A percentile compares a stretch with the other conserved stretches of the same genome.
Evolutionary conservation across 2,113 vertebrate species (phyloP).

Genomic region (Ophthalmolycus amberensis): DNA sequence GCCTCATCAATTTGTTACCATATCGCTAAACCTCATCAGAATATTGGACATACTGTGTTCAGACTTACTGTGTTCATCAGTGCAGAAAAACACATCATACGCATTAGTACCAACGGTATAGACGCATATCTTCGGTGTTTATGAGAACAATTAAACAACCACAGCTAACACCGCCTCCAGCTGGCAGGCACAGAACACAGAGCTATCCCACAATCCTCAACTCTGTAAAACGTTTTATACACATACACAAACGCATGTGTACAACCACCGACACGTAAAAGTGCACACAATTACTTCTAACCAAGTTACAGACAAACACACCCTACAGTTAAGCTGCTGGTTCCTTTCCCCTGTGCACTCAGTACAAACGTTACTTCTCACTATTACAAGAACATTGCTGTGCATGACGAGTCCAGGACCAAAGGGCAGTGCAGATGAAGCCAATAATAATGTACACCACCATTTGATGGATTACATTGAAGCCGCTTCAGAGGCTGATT

Average conservation of each 20-base stretch:
- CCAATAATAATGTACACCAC: neutral
- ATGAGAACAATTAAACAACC: neutral
- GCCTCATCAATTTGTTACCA: neutral
- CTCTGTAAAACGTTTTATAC: conserved; percentile 11
- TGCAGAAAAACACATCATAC: neutral
- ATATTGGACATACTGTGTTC: neutral
- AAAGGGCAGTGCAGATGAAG: neutral
- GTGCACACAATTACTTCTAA: neutral
- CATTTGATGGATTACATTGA: neutral
- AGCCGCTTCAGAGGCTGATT: neutral
- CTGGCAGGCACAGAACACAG: neutral
- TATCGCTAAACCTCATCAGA: neutral
- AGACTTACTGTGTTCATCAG: neutral
- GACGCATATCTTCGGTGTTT: neutral
- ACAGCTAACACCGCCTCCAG: neutral
- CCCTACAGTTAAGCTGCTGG: neutral
- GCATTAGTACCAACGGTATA: neutral
- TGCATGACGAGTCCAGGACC: neutral
- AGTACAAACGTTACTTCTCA: neutral
- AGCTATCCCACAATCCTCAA: neutral
- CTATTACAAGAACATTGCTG: neutral
- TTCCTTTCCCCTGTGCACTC: neutral
- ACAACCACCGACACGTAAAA: conserved; percentile 13
- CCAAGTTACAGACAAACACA: neutral
- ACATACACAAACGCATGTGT: neutral